Base-by-base conservation (phyloP, 2,113 vertebrate genomes). In the Eulacestoma nigropectus region DNA sequence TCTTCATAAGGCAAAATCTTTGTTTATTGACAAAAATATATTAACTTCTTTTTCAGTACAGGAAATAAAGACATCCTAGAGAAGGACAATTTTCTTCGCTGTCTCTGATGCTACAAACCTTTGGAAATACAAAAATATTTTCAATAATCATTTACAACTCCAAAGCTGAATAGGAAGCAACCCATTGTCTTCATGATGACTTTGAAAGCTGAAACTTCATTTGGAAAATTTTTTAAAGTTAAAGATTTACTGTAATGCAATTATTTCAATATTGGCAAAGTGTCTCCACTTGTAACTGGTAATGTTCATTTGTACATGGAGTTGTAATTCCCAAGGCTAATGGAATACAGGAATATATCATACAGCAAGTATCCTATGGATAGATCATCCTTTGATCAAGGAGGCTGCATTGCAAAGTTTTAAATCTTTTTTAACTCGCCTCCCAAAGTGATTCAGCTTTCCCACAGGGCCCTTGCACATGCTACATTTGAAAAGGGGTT, bases 11-110 rank as follows among this genome's bases (percentile, higher is more conserved):
- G 84, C 52, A 95, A 93, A 95, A 91, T 78, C 91, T 90, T 90
- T 89, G 96, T 57, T 95, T 92, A 92, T 97, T 96, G 86, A 95
- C 93, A 92, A 97, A 95, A 96, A 93, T 63, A 84, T 90, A 97
- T 95, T 89, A 95, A 89, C 73, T 96, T 94, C 75, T 88, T 90
- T 78, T 89, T 72, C 60, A 64, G 89, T 60, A 86, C 89, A 96
- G 95, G 96, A 96, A 96, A 95, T 93, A 93, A 93, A 95, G 94
- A 89, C 86, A 73, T 89, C 56, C 93, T 84, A 59, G 76, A 90
- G 87, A 94, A 94, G 52, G 83, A 86, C 83, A 95, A 95, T 96
- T 93, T 89, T 89, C 89, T 97, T 95, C 91, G 62, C 69, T 53
- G 17, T 67, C 83, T 90, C 80, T 60, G 44, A 81, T 10, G 16